Percentiles rank a stretch among this genome's conserved stretches.
phyloP scores from a whole-genome alignment of 2,888 invertebrate genomes.

The Euplagia quadripunctaria region DNA sequence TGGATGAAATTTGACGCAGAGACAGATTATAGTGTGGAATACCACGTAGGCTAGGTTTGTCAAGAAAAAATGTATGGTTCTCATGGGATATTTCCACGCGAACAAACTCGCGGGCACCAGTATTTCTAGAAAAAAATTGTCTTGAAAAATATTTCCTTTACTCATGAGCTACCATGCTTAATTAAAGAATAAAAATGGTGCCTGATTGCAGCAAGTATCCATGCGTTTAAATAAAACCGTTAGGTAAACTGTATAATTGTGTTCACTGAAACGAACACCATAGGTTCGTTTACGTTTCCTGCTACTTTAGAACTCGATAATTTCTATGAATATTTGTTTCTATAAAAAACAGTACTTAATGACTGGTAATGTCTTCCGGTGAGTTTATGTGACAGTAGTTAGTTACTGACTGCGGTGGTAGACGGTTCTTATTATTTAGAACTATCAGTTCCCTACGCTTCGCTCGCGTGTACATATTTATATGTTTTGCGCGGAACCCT shows the following conservation, averaged over 20 bases:
- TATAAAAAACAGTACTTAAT: background rate
- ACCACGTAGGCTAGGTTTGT: no score
- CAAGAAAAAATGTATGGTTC: no score
- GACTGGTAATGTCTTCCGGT: constrained; percentile 10
- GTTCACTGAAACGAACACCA: constrained; percentile 24
- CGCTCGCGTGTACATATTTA: no score
- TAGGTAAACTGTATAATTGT: constrained; percentile 46
- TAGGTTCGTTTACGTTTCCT: constrained; percentile 9
- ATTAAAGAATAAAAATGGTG: constrained; percentile 2
- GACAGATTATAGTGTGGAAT: no score
- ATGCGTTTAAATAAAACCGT: constrained; percentile 48
- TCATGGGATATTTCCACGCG: no score
- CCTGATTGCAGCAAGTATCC: constrained; percentile 39
- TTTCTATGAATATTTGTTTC: background rate
- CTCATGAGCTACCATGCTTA: background rate
- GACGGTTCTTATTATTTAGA: background rate
- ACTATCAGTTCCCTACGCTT: no score
- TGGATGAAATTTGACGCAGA: no score
- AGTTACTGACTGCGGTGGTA: background rate
- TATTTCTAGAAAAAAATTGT: no score
- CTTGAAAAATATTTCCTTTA: background rate
- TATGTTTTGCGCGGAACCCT: no score
- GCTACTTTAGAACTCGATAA: background rate
- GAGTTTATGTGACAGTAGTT: background rate
- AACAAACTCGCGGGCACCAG: no score